phyloP scores from a whole-genome alignment of 2,888 invertebrate genomes.

The Drosophila conformis region DNA sequence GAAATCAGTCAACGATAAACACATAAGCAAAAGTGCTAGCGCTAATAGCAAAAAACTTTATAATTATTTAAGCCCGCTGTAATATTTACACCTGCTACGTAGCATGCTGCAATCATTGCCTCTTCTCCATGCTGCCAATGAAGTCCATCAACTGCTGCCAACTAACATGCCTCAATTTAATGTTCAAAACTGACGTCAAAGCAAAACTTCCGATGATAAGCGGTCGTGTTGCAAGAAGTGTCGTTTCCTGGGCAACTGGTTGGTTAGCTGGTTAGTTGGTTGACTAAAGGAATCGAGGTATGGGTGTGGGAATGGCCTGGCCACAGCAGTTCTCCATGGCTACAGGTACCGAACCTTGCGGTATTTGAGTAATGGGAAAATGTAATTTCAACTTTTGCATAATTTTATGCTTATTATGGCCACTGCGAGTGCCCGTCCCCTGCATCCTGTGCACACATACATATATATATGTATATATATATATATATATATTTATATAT shows the following conservation, averaged over 20 bases:
- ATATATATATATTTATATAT: neutral
- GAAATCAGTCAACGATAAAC: neutral
- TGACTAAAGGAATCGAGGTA: neutral
- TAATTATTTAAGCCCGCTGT: slow-evolving; percentile 19
- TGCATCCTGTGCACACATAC: slow-evolving; percentile 3
- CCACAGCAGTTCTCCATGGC: slow-evolving; percentile 18
- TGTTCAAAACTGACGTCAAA: slow-evolving; percentile 43
- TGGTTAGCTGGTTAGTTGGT: slow-evolving; percentile 11
- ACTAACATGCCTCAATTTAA: slow-evolving; percentile 17
- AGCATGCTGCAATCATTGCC: neutral
- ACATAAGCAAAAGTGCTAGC: neutral
- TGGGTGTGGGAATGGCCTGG: neutral
- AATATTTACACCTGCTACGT: slow-evolving; percentile 50
- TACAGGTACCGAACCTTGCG: slow-evolving; percentile 55
- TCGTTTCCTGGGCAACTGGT: neutral
- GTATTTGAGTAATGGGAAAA: slow-evolving; percentile 65
- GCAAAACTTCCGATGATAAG: slow-evolving; percentile 42
- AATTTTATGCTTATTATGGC: slow-evolving; percentile 74
- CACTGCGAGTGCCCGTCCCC: slow-evolving; percentile 8
- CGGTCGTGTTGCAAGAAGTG: neutral
- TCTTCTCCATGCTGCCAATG: too few relatives aligned
- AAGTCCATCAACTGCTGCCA: slow-evolving; percentile 24
- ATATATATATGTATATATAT: slow-evolving; percentile 8
- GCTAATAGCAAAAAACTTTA: slow-evolving; percentile 10
- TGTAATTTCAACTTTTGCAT: slow-evolving; percentile 78